phyloP scores from a whole-genome alignment of 1,140 invertebrate genomes.

The Cydia pomonella region DNA sequence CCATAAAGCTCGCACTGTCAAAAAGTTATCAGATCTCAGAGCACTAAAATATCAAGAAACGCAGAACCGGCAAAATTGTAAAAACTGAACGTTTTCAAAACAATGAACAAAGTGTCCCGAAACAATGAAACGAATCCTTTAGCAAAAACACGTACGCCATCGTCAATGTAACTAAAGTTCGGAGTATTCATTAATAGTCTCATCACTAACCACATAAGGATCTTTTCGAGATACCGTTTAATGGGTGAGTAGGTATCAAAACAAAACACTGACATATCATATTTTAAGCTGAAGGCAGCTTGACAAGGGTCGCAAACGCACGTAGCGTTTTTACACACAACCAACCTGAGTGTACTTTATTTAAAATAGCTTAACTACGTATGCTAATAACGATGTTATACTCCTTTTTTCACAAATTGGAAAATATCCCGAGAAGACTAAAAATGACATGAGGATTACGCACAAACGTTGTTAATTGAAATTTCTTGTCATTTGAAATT shows the following conservation, averaged over 20 bases:
- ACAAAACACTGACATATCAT: constrained; percentile 29
- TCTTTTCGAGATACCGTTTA: background rate
- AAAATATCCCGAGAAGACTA: background rate
- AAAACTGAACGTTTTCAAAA: background rate
- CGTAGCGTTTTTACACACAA: background rate
- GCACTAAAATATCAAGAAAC: too few relatives aligned
- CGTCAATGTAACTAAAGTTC: background rate
- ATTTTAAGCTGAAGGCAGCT: background rate
- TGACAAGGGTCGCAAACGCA: constrained; percentile 13
- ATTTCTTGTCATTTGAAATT: background rate
- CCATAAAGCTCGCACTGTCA: too few relatives aligned
- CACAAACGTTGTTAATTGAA: background rate
- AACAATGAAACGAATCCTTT: background rate
- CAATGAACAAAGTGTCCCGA: background rate
- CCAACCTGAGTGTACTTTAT: background rate
- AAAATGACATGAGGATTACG: background rate
- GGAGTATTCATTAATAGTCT: background rate
- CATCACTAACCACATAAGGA: background rate
- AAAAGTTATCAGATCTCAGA: too few relatives aligned
- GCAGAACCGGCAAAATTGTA: too few relatives aligned
- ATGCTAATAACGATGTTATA: background rate
- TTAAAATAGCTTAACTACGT: background rate
- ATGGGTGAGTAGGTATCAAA: background rate
- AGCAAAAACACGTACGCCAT: background rate
- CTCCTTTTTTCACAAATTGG: background rate